Evolutionary conservation across 2,888 invertebrate species (phyloP).

Genomic region (Tetragnatha montana): DNA sequence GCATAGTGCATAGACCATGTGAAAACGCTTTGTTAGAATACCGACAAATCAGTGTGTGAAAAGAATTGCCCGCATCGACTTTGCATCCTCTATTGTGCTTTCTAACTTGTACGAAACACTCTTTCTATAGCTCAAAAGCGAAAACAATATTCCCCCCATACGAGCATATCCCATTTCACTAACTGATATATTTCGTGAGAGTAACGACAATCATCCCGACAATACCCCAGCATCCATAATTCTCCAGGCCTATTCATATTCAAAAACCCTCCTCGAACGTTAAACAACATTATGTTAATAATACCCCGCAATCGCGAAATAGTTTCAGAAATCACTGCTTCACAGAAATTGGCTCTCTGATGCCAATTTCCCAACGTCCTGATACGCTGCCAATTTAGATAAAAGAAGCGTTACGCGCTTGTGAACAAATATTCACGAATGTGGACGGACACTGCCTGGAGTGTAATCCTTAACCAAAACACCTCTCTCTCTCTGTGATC

Average conservation of each 20-base stretch:
- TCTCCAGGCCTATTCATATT: neutral
- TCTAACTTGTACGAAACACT: too few relatives aligned
- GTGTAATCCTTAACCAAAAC: constrained; percentile 52
- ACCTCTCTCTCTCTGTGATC: constrained; percentile 31
- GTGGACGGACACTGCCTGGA: constrained; percentile 33
- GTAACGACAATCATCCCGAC: neutral
- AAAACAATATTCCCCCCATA: neutral
- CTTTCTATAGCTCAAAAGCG: neutral
- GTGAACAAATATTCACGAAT: constrained; percentile 51
- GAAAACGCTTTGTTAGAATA: too few relatives aligned
- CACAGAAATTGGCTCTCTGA: neutral
- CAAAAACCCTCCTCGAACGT: neutral
- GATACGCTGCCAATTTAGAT: constrained; percentile 33
- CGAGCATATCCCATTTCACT: neutral
- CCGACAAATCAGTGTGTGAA: too few relatives aligned
- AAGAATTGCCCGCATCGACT: too few relatives aligned
- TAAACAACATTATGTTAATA: neutral
- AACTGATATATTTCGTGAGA: neutral
- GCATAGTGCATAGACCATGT: too few relatives aligned
- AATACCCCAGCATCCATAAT: neutral
- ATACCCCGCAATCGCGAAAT: neutral
- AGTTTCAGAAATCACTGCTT: neutral
- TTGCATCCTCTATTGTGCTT: too few relatives aligned
- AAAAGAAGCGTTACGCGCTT: neutral
- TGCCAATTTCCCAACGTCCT: neutral